These are phyloP conservation scores for Mungos mungo DNA, from an alignment of 2,113 vertebrate species.

Conservation along the genomic window DNA sequence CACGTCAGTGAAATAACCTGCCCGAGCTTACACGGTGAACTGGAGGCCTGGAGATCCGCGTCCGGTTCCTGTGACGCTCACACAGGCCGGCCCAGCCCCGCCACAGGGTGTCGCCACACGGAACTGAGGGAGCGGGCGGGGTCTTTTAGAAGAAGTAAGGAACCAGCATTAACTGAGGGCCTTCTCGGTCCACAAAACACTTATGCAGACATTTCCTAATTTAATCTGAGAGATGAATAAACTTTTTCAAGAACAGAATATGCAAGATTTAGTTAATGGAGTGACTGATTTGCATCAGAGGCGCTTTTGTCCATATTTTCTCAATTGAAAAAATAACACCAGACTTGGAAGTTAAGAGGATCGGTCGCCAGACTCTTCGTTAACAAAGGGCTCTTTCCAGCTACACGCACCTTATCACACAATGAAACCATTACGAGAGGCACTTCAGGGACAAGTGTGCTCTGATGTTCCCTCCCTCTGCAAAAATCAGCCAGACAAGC, in stretches of 20 bases:
- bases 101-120: neutral
- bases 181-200: neutral
- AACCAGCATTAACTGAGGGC: neutral
- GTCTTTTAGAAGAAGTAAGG: neutral
- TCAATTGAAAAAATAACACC: constrained; percentile 12
- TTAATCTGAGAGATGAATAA: neutral
- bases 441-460: constrained; percentile 5
- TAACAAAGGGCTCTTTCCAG: constrained; percentile 44
- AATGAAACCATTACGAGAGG: constrained; percentile 33
- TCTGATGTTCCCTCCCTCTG: neutral
- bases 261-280: neutral
- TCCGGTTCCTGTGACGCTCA: neutral
- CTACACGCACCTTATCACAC: constrained; percentile 36
- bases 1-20: neutral
- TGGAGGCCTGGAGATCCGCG: too few species aligned
- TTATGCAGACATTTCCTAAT: neutral
- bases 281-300: neutral
- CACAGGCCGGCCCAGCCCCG: rapidly evolving
- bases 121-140: neutral
- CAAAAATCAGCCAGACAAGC: constrained; percentile 54
- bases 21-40: neutral
- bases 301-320: neutral
- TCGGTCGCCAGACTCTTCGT: neutral
- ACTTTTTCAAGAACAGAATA: neutral
- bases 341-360: constrained; percentile 8